Conservation (phyloP, 1,140 invertebrate species). For the Dryas iulia region DNA sequence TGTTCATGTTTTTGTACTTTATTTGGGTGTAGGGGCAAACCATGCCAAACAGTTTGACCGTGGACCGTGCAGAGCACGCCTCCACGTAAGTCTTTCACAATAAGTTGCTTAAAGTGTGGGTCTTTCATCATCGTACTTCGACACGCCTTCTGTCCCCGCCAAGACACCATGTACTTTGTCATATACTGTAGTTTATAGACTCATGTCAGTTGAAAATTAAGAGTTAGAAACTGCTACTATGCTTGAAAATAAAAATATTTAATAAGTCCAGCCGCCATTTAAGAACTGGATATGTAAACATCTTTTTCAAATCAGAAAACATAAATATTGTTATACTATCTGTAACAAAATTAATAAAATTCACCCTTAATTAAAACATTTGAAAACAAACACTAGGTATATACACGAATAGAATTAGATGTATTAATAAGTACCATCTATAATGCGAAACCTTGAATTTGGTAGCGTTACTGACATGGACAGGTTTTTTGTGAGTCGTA, state of each 20-base stretch:
- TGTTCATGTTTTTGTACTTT: not conserved
- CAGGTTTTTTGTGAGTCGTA: slow-evolving; percentile 52
- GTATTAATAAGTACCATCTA: slow-evolving; percentile 30
- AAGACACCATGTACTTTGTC: slow-evolving; percentile 29
- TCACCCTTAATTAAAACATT: not conserved
- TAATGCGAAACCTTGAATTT: slow-evolving; percentile 61
- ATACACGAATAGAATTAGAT: slow-evolving; percentile 8
- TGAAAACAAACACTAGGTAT: not conserved
- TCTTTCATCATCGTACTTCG: slow-evolving; percentile 63
- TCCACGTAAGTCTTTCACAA: slow-evolving; percentile 70
- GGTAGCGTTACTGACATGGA: slow-evolving; percentile 47
- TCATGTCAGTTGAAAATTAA: not conserved
- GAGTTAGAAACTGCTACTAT: not conserved
- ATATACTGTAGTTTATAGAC: slow-evolving; percentile 1
- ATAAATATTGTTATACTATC: not conserved
- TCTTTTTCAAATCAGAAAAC: not conserved
- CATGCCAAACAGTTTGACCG: slow-evolving; percentile 37
- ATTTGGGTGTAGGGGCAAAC: slow-evolving; percentile 17
- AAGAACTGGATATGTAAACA: not conserved
- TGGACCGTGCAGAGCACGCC: slow-evolving; percentile 44
- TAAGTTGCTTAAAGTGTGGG: slow-evolving; percentile 59
- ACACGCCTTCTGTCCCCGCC: slow-evolving; percentile 56
- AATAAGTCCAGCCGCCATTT: too few species aligned
- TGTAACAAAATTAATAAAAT: not conserved
- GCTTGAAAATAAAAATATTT: too few species aligned